Evolutionary conservation across 2,888 invertebrate species (phyloP), one percentile per base, ranked within the genome.

Genomic region (Maniola hyperantus): DNA sequence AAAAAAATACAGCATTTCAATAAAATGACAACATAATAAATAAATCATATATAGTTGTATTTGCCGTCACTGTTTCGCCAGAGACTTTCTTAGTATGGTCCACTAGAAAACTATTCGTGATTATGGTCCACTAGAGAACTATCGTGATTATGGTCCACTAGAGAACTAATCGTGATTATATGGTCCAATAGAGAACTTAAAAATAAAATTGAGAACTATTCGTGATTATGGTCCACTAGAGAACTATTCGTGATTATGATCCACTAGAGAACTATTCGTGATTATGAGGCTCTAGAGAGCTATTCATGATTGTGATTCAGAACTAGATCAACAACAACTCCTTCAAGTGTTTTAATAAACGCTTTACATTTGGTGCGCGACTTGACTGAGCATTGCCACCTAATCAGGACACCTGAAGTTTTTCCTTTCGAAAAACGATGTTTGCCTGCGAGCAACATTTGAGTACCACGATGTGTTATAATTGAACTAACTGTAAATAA

Each of bases 311-410:
- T 53, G 5, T 77, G 77, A n/a, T 42, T 11, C 10, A 71, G 54
- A 20, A 58, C 58, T 10, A 66, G 64, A 34, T 66, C 65, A 0
- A 74, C 42, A 2, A 77, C 67, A 1, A 34, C 46, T 0, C 69
- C 66, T 0, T 70, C 36, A 10, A 54, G n/a, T 0, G 80, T 82
- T n/a, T 74, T 71, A 26, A 81, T 64, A 39, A 67, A 76, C 0
- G 83, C 82, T 60, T 68, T 75, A 64, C 83, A 83, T 36, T 74
- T 78, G 4, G 79, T 80, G 34, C 80, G 74, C 10, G 55, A 20
- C 13, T 20, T 18, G 11, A 57, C 55, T 10, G 55, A 57, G 20
- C 55, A 57, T 20, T 57, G 39, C 55, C 55, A 57, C 1, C 55
- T 39, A 11, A 18, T 39, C 6, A 39, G 4, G 20, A 1, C 2